phyloP scores from a whole-genome alignment of 2,113 vertebrate genomes.

The Ictalurus punctatus region DNA sequence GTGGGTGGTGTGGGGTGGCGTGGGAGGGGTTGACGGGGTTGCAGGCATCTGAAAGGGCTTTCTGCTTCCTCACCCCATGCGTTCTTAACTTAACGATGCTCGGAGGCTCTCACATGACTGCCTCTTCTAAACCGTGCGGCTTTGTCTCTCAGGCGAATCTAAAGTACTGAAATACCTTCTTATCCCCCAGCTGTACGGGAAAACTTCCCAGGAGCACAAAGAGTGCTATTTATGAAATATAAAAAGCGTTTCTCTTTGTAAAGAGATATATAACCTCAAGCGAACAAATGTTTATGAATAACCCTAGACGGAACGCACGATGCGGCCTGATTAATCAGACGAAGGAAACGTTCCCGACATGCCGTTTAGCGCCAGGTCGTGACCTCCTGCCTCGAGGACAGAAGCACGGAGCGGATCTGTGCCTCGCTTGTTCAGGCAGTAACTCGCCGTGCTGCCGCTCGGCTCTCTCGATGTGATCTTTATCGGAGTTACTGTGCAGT shows the following conservation, averaged over 20 bases:
- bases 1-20: background rate
- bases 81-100: conserved; percentile 25
- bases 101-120: conserved; percentile 47
- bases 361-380: background rate
- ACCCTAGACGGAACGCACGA: background rate
- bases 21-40: background rate
- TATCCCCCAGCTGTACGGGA: background rate
- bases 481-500: background rate
- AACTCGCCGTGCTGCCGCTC: conserved; percentile 12
- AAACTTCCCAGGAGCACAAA: background rate
- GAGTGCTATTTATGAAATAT: background rate
- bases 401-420: background rate
- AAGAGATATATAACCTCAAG: background rate
- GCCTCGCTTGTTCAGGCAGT: conserved; percentile 17
- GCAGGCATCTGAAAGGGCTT: background rate
- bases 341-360: background rate
- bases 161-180: background rate
- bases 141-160: background rate
- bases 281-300: background rate
- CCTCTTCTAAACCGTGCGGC: background rate
- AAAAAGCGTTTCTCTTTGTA: background rate
- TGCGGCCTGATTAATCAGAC: background rate
- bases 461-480: background rate
- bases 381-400: conserved; percentile 17
- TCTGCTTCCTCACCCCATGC: background rate